These are phyloP conservation scores for Elephas maximus DNA, from an alignment of 2,113 vertebrate species.

Conservation along the genomic window DNA sequence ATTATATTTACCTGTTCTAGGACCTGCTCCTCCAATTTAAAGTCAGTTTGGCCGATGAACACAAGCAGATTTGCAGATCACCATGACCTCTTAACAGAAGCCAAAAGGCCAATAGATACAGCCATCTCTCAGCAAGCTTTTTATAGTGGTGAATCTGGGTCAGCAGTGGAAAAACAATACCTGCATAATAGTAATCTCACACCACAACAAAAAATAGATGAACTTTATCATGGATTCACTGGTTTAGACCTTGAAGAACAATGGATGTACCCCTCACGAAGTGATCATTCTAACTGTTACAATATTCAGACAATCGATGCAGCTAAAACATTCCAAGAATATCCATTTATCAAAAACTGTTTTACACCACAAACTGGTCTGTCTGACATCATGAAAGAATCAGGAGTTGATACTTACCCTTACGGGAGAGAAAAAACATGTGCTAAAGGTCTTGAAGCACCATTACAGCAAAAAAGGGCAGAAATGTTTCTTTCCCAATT, in stretches of 20 bases:
- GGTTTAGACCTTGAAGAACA: slow-evolving; percentile 87
- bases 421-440: slow-evolving; percentile 87
- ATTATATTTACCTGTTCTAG: slow-evolving; percentile 88
- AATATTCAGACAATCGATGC: slow-evolving; percentile 85
- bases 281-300: slow-evolving; percentile 83
- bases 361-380: slow-evolving; percentile 83
- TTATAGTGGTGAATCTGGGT: slow-evolving; percentile 85
- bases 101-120: slow-evolving; percentile 87
- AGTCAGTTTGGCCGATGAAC: slow-evolving; percentile 91
- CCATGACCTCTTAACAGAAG: slow-evolving; percentile 90
- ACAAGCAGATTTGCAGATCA: slow-evolving; percentile 87
- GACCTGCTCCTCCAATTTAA: slow-evolving; percentile 89
- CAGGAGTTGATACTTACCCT: slow-evolving; percentile 82
- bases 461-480: slow-evolving; percentile 85
- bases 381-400: slow-evolving; percentile 87
- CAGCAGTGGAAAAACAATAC: slow-evolving; percentile 87
- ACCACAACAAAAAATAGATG: slow-evolving; percentile 87
- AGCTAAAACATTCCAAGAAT: slow-evolving; percentile 87
- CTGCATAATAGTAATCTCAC: slow-evolving; percentile 79
- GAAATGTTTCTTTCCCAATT: slow-evolving; percentile 86
- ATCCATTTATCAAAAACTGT: slow-evolving; percentile 85
- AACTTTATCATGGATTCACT: slow-evolving; percentile 85
- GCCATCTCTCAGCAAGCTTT: slow-evolving; percentile 87
- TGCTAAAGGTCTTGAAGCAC: slow-evolving; percentile 86
- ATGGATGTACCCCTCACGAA: slow-evolving; percentile 85